Percentiles rank a stretch among this genome's conserved stretches.
These are phyloP conservation scores for Columba janthina DNA, from an alignment of 2,113 vertebrate genomes.

Conservation along the genomic window DNA sequence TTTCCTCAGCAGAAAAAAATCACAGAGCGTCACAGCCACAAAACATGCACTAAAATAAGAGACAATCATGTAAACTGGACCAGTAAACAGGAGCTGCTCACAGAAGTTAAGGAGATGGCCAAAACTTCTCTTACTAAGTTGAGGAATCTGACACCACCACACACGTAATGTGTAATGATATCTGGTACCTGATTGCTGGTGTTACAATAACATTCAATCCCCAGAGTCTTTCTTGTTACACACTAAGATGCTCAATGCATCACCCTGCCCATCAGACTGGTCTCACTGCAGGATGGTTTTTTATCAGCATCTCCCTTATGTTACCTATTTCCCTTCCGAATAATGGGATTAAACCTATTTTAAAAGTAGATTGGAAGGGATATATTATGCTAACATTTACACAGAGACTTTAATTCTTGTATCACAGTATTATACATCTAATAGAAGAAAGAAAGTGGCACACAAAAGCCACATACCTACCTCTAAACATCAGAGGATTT, in stretches of 20 bases:
- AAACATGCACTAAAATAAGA: not conserved
- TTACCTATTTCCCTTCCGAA: not conserved
- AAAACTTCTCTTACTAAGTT: not conserved
- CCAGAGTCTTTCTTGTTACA: not conserved
- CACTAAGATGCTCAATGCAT: not conserved
- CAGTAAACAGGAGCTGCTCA: not conserved
- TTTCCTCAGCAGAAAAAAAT: not conserved
- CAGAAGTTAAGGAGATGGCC: not conserved
- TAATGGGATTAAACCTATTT: not conserved
- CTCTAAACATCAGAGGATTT: not conserved
- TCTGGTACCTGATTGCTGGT: not conserved
- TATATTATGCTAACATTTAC: not conserved
- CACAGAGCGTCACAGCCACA: not conserved
- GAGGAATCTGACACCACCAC: not conserved
- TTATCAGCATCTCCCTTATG: not conserved
- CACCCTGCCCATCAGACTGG: not conserved
- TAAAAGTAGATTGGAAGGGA: not conserved
- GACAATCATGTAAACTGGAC: not conserved
- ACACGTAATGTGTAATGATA: accelerated
- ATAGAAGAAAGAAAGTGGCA: not conserved
- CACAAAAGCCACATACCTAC: not conserved
- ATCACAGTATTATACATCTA: not conserved
- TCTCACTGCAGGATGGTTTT: not conserved
- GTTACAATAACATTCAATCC: not conserved
- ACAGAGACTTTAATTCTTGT: not conserved